Evolutionary conservation across 2,888 invertebrate genomes (phyloP), one percentile per base, ranked within the genome.

Genomic region (Dasysyrphus albostriatus): DNA sequence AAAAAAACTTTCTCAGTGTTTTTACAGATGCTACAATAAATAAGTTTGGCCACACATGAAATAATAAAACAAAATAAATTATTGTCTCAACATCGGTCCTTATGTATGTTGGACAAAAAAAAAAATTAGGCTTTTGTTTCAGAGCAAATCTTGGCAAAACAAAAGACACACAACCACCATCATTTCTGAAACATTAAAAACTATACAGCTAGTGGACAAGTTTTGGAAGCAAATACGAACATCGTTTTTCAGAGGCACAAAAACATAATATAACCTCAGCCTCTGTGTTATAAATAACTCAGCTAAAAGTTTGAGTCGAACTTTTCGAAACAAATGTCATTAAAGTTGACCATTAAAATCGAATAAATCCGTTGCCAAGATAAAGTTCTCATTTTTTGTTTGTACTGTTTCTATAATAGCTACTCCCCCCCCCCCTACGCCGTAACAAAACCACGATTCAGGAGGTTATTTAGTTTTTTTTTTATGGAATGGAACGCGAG

Each of bases 271-370:
- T 61, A 74, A 58, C 80, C 79, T 75, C 63, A 59, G 63, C 24
- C 69, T 39, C 61, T 67, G 44, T 47, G 63, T 76, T 59, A 81
- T 75, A 75, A 70, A 83, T 65, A 51, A 75, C 54, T 54, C 69
- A 49, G 61, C 44, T 49, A 44, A 76, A 81, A 81, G 72, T 76
- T 84, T 77, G n/a, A 67, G 70, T 19, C 16, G 16, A 85, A 82
- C 67, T 85, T 85, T 85, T 54, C 56, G 29, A 77, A 85, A 82
- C 85, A 82, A 85, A 73, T 82, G 58, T 74, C 82, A 85, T 85
- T 82, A 77, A 77, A 77, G 77, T 77, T 85, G 85, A 74, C 82
- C 82, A 82, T 82, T 85, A 85, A 82, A 85, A 82, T 85, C 82
- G 82, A 82, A 82, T 85, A 82, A 85, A 85, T 85, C 51, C 77